Evolutionary conservation across 2,888 invertebrate species (phyloP), one percentile per base, ranked within the genome.

Genomic region (Griposia aprilina): DNA sequence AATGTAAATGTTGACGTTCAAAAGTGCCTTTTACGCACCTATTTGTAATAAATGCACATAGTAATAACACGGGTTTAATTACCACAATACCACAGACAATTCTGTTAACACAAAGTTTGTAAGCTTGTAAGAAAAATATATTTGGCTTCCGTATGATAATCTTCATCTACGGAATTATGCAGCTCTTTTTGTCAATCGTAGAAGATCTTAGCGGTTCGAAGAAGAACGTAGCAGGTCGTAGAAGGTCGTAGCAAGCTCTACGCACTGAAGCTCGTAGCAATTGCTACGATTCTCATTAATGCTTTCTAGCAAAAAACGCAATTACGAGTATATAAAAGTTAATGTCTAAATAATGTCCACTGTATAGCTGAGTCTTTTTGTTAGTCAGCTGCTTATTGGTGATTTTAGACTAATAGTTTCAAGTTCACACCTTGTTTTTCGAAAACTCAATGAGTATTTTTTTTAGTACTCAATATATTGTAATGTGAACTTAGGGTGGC

Each of bases 91-190:
- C 41, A 72, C 48, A 80, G 55, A 50, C 55, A 80, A 70, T 60
- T 50, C 15, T 68, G 60, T 80, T 69, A 71, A 41, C 11, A 62
- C n/a, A 62, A 81, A 84, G 57, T 81, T 81, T 62, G 70, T 36
- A 60, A 65, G 50, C 55, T 60, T 57, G 57, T 66, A 66, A 20
- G 57, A 70, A 62, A 59, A 80, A 72, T 50, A 83, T 63, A 52
- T 59, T 69, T 80, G 23, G 50, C 30, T 71, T 79, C 17, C n/a
- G 4, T 36, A 68, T 65, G 26, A 62, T 57, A 17, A 63, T 70
- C 63, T 20, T 59, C 26, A 45, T 55, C n/a, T 70, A 62, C 10
- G 20, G 23, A 48, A 52, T 48, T 55, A 76, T 76, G 23, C 6
- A 7, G 15, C 1, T 15, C 15, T 62, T 76, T 30, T 45, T 30